Conservation (phyloP, 2,888 invertebrate species). For the Lottia scabra region DNA sequence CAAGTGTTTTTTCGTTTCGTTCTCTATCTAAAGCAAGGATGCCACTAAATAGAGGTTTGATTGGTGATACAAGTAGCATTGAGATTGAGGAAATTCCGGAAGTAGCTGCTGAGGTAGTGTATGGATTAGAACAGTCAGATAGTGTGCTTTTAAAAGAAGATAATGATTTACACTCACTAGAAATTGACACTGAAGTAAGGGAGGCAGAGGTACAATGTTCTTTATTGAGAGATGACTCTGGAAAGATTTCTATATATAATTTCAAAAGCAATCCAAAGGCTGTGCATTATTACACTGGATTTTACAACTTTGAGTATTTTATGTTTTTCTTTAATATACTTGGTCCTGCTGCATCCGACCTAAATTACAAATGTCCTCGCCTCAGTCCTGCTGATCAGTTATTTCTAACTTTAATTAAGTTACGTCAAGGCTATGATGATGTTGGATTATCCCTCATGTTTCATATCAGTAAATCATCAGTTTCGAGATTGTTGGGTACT, state of each 20-base stretch:
- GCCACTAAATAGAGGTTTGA: too few species aligned
- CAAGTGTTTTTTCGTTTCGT: background rate
- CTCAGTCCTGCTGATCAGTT: background rate
- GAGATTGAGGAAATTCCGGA: too few species aligned
- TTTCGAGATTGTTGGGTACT: background rate
- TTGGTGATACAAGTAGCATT: too few species aligned
- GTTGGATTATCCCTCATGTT: background rate
- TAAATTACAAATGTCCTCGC: background rate
- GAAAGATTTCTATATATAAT: background rate
- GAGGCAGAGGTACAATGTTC: background rate
- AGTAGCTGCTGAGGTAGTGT: too few species aligned
- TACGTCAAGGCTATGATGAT: background rate
- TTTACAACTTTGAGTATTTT: constrained; percentile 7
- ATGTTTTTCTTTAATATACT: constrained; percentile 6
- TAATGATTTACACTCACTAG: too few species aligned
- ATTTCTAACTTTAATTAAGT: background rate
- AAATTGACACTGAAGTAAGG: too few species aligned
- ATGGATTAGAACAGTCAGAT: too few species aligned
- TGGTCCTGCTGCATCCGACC: constrained; percentile 4
- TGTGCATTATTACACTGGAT: constrained; percentile 6
- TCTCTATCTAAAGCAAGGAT: too few species aligned
- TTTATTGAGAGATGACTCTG: background rate
- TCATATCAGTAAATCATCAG: background rate
- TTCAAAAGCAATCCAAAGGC: constrained; percentile 1
- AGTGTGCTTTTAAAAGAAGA: too few species aligned